Base-by-base conservation (phyloP, 2,888 invertebrate species). In the Drosophila anceps region DNA sequence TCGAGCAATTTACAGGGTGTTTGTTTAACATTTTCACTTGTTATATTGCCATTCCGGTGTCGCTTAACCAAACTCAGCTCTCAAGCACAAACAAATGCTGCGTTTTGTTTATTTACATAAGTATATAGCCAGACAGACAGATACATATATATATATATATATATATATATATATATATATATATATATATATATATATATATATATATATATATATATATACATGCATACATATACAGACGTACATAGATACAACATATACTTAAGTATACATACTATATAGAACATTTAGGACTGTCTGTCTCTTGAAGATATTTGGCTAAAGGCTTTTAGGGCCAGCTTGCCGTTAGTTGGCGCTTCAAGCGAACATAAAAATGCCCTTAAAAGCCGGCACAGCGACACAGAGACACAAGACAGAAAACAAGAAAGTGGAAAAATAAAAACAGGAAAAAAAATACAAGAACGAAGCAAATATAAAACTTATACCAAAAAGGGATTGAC, bases 401-500 rank as follows among this genome's bases (percentile, higher is more conserved):
- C 66, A 70, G 71, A 69, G 73, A 76, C 84, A 65, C 55, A 59
- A 39, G 70, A 72, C 81, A 63, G 39, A 55, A 39, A 55, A 48
- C 69, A 57, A 69, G 69, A 67, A 69, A 69, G 27, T 57, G 57
- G 37, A 69, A 27, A 20, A 71, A 63, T 18, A 64, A 63, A 46
- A 48, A 46, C 27, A 37, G 13, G 29, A 51, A 46, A 41, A 50
- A 50, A 58, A 41, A 35, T 20, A 35, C 18, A 69, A 76, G 73
- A 83, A 88, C 80, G 79, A 88, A 72, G 70, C 79, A 88, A 87
- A 88, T 84, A 84, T 87, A 88, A 84, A 84, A 84, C 82, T 84
- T 84, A 84, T 89, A 88, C 89, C 89, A 72, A 85, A 89, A 89
- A 85, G 89, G 84, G 84, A 85, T 85, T 85, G 84, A 88, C 90